phyloP scores from a whole-genome alignment of 2,888 invertebrate species.

The Acanthopleura granulata region DNA sequence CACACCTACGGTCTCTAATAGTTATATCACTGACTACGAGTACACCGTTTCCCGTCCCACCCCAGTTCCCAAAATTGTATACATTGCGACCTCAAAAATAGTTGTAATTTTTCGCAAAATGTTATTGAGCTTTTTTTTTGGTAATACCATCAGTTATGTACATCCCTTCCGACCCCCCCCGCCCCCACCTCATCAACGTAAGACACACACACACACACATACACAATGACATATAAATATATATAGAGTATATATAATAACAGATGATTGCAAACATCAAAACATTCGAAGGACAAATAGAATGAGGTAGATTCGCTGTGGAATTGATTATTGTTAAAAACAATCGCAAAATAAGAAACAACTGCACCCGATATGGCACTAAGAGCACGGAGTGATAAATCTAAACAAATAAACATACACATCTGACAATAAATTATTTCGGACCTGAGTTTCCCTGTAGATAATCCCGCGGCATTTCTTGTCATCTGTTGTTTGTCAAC shows the following conservation, averaged over 20 bases:
- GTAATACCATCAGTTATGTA: no score
- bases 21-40: no score
- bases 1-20: no score
- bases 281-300: background rate
- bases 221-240: slow-evolving; percentile 9
- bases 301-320: slow-evolving; percentile 6
- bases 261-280: background rate
- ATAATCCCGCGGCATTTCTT: no score
- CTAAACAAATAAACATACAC: slow-evolving; percentile 5
- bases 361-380: background rate
- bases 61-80: background rate
- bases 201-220: background rate
- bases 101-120: slow-evolving; percentile 12
- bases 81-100: background rate
- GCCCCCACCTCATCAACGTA: no score
- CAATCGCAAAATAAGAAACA: slow-evolving; percentile 7
- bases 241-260: background rate
- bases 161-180: no score
- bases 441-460: background rate
- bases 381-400: slow-evolving; percentile 8
- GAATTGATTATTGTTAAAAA: slow-evolving; percentile 2
- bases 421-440: slow-evolving; percentile 3
- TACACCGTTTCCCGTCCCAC: no score
- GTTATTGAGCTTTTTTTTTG: background rate
- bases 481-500: no score